phyloP scores from a whole-genome alignment of 53 echinoderm and acorn worm species.

The Holothuria leucospilota region DNA sequence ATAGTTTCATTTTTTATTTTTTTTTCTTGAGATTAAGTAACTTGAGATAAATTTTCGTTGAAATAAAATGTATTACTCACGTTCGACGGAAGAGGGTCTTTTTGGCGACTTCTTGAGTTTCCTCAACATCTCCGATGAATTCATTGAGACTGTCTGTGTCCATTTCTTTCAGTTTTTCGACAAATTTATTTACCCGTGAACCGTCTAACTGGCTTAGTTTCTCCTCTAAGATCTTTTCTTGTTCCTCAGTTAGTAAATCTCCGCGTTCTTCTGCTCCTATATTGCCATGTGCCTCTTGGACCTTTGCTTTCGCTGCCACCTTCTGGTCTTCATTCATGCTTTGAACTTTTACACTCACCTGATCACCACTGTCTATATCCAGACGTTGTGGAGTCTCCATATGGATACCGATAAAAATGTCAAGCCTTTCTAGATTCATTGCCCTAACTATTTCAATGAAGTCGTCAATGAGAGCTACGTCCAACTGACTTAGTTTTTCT shows the following conservation, averaged over 20 bases:
- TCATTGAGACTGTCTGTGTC: conserved; percentile 8
- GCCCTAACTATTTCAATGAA: background rate
- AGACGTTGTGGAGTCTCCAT: too few species aligned
- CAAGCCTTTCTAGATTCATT: background rate
- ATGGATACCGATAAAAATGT: background rate
- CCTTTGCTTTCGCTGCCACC: too few species aligned
- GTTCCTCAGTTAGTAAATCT: conserved; percentile 11
- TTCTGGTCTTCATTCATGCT: too few species aligned
- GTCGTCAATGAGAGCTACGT: background rate
- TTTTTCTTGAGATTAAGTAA: too few species aligned
- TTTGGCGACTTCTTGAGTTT: background rate
- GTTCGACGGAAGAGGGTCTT: conserved; percentile 31
- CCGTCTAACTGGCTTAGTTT: conserved; percentile 21
- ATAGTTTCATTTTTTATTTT: too few species aligned
- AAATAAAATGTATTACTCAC: background rate
- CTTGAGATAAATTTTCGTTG: too few species aligned
- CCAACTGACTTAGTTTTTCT: conserved; percentile 29
- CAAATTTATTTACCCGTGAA: background rate
- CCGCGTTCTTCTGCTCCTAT: background rate
- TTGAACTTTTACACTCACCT: too few species aligned
- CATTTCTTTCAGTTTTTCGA: conserved; percentile 16
- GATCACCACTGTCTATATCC: too few species aligned
- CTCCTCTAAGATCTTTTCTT: background rate
- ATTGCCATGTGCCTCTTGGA: too few species aligned
- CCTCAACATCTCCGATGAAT: conserved; percentile 10